A percentile compares a stretch with the other conserved stretches of the same genome.
Evolutionary conservation across 2,113 vertebrate genomes (phyloP).

Genomic region (Cyprinodon tularosa): DNA sequence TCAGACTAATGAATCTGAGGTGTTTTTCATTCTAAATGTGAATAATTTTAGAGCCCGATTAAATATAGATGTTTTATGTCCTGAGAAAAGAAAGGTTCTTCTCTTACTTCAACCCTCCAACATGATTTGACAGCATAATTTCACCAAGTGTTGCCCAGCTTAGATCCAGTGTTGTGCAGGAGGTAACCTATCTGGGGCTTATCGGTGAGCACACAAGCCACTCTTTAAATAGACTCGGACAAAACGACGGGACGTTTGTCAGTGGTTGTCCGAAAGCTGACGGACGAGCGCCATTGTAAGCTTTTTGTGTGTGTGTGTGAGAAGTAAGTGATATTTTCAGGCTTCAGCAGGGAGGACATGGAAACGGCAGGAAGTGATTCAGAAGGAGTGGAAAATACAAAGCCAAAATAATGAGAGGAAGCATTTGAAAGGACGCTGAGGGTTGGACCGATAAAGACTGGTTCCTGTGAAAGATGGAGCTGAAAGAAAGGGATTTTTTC

Average conservation of each 20-base stretch:
- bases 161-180: conserved; percentile 35
- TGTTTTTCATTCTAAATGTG: too few species aligned
- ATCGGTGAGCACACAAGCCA: conserved; percentile 61
- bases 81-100: too few species aligned
- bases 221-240: conserved; percentile 64
- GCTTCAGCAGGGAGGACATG: conserved; percentile 12
- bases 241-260: conserved; percentile 40
- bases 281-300: conserved; percentile 30
- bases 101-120: too few species aligned
- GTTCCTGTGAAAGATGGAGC: conserved; percentile 2
- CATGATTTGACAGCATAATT: too few species aligned
- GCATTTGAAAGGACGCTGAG: conserved; percentile 27
- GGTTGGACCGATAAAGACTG: conserved; percentile 26
- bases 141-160: conserved; percentile 8
- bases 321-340: conserved; percentile 33
- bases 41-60: too few species aligned
- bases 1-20: too few species aligned
- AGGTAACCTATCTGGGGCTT: conserved; percentile 57
- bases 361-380: conserved; percentile 42
- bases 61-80: too few species aligned
- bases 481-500: background rate
- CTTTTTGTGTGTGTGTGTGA: conserved; percentile 7
- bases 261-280: conserved; percentile 25
- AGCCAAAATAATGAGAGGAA: conserved; percentile 46
- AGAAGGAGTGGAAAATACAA: conserved; percentile 42